Evolutionary conservation across 2,113 vertebrate species (phyloP), one percentile per base, ranked within the genome.

Genomic region (Microcebus tavaratra): DNA sequence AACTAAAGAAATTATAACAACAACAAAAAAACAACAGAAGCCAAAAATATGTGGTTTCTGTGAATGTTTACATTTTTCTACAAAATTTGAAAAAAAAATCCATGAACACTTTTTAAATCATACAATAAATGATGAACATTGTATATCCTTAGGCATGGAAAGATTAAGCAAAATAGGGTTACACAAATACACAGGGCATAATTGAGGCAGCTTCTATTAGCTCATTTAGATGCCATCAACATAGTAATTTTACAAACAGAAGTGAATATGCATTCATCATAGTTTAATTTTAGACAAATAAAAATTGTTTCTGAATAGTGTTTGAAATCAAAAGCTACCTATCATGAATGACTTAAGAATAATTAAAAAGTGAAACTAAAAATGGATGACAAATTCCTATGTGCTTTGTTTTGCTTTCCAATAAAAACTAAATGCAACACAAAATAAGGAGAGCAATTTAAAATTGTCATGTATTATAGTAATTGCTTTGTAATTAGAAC

Each of bases 401-500:
- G 27, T 93, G 50, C 78, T 96, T 87, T 94, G 75, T 87, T 97
- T 98, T 92, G 50, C 42, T 96, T 94, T 92, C 42, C 88, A 94
- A 68, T 92, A 90, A 97, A 93, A 96, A 86, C 67, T 61, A 93
- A 97, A 76, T 80, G 36, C 50, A 89, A 89, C 68, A 91, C 36
- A 91, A 94, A 96, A 95, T 83, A 95, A 92, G 50, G 25, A 95
- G 11, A 75, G n/a, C 55, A 96, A 94, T 94, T 95, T 95, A 81
- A 97, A 96, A 96, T n/a, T 87, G 34, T 84, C 80, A 67, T 87
- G 86, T 36, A 95, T 91, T 95, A 93, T 89, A 97, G 86, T 96
- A 97, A 96, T 98, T 95, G 91, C 75, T 92, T 96, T 87, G 68
- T 97, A 97, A 97, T 97, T 96, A 95, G 91, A 97, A 65, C 23